Percentiles rank a stretch among this genome's conserved stretches.
Evolutionary conservation across 2,113 vertebrate genomes (phyloP).

Genomic region (Astatoreochromis straeleni): DNA sequence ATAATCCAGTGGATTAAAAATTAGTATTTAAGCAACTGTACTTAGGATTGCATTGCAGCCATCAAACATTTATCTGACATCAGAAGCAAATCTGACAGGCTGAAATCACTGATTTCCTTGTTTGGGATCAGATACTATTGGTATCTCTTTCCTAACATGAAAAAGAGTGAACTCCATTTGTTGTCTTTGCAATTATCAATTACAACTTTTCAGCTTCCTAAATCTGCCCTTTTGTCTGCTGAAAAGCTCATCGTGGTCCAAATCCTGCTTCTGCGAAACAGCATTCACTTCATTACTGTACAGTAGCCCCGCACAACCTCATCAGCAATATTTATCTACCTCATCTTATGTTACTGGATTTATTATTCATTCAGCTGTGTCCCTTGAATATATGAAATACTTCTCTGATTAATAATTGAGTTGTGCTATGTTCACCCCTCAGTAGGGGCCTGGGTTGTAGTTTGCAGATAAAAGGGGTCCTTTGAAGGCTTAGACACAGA

Average conservation of each 20-base stretch:
- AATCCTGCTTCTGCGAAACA: not conserved
- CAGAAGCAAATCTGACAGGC: not conserved
- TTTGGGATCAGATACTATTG: conserved; percentile 10
- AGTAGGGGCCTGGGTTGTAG: conserved; percentile 41
- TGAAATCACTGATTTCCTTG: not conserved
- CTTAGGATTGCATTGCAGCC: not conserved
- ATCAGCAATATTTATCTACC: conserved; percentile 49
- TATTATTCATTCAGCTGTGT: conserved; percentile 49
- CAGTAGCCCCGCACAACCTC: conserved; percentile 29
- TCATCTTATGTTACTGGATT: conserved; percentile 42
- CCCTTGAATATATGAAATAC: conserved; percentile 38
- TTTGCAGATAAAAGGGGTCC: conserved; percentile 58
- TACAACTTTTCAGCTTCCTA: not conserved
- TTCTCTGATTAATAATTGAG: conserved; percentile 64
- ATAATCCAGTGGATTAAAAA: not conserved
- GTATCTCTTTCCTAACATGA: not conserved
- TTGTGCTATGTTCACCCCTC: conserved; percentile 45
- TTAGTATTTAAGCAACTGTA: not conserved
- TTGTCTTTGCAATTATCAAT: not conserved
- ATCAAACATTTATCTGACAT: not conserved
- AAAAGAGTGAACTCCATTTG: not conserved
- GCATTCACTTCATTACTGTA: not conserved
- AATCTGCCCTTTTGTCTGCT: not conserved
- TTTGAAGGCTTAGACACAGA: conserved; percentile 65
- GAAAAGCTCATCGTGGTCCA: not conserved